These are phyloP conservation scores for Caenorhabditis afra DNA, from an alignment of 2,888 invertebrate genomes.

Conservation along the genomic window DNA sequence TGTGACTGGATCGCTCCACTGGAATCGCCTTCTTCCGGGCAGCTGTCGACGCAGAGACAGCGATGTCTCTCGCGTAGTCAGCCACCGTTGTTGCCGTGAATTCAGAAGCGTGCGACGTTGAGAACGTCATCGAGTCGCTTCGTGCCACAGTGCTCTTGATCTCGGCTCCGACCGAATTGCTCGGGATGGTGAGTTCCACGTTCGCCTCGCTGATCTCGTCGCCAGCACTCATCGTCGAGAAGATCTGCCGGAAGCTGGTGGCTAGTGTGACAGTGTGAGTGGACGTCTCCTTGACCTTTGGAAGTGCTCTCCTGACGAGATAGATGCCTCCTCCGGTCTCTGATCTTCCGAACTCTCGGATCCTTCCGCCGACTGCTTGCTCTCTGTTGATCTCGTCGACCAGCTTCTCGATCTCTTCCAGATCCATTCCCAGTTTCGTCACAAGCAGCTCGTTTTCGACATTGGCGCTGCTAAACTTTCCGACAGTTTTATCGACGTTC, in stretches of 20 bases:
- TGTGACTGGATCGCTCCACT: conserved; percentile 41
- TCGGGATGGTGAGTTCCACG: conserved; percentile 62
- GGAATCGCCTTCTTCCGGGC: conserved; percentile 46
- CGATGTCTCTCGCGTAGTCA: conserved; percentile 46
- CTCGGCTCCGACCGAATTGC: conserved; percentile 23
- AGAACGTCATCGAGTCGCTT: conserved; percentile 53
- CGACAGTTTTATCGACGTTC: conserved; percentile 34
- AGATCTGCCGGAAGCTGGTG: conserved; percentile 64
- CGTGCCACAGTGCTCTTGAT: conserved; percentile 42
- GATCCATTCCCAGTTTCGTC: conserved; percentile 53
- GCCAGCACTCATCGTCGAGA: conserved; percentile 63
- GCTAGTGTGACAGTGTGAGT: conserved; percentile 68
- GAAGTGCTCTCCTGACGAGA: conserved; percentile 62
- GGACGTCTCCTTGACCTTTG: conserved; percentile 62
- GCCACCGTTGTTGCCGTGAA: conserved; percentile 52
- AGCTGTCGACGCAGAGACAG: conserved; percentile 37
- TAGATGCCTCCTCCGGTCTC: conserved; percentile 63
- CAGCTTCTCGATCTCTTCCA: conserved; percentile 66
- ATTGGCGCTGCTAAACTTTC: conserved; percentile 43
- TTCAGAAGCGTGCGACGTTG: conserved; percentile 48
- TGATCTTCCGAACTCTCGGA: conserved; percentile 59
- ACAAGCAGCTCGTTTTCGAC: conserved; percentile 51
- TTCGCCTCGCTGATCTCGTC: conserved; percentile 60
- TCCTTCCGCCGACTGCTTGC: conserved; percentile 52
- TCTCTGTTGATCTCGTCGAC: conserved; percentile 68